Evolutionary conservation across 2,797 vertebrate species (phyloP).

Genomic region (Tadarida brasiliensis): DNA sequence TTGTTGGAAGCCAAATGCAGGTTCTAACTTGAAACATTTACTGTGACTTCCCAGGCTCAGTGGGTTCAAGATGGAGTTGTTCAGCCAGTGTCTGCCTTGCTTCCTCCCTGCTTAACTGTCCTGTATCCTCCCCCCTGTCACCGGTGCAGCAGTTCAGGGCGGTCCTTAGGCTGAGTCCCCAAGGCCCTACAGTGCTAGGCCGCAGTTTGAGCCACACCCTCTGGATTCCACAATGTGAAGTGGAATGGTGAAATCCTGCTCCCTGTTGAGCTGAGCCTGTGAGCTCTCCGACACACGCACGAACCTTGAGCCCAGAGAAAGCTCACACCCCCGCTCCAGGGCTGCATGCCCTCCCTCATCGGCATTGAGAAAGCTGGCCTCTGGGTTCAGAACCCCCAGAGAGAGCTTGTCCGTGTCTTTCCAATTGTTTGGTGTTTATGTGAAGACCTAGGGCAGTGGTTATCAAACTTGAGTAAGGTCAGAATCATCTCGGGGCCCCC

Average conservation of each 20-base stretch:
- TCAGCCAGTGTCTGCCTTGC: background rate
- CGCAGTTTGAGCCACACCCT: background rate
- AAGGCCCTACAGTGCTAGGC: background rate
- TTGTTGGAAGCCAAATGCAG: background rate
- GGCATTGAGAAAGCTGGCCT: background rate
- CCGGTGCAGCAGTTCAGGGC: fast-evolving
- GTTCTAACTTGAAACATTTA: background rate
- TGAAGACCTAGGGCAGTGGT: background rate
- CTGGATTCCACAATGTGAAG: no score
- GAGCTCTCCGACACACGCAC: background rate
- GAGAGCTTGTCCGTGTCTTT: background rate
- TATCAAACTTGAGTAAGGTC: background rate
- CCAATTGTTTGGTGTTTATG: background rate
- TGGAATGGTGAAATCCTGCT: no score
- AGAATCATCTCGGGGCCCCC: background rate
- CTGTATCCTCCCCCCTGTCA: background rate
- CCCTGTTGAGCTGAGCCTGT: background rate
- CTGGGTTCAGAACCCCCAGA: background rate
- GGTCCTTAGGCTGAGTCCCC: background rate
- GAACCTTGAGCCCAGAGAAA: background rate
- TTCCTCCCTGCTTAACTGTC: background rate
- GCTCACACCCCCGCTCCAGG: background rate
- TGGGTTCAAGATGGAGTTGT: background rate
- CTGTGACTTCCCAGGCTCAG: background rate
- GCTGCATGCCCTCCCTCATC: background rate